Evolutionary conservation across 2,888 invertebrate species (phyloP), one percentile per base, ranked within the genome.

Genomic region (Geotrupes spiniger): DNA sequence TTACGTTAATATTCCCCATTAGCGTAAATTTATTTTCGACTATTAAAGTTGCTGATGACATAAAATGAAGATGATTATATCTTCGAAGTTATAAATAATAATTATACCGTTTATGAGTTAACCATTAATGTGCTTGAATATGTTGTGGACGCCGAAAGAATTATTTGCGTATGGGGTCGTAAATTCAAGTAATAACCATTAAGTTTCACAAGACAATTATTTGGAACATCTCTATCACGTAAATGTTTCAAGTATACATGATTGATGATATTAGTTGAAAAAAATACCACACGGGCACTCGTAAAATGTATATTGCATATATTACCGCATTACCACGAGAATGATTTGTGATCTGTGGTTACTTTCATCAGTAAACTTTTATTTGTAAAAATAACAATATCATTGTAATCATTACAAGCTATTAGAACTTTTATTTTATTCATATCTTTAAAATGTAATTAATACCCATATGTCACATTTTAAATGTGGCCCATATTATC

Each of bases 181-280:
- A 53, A 53, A 53, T 50, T 48, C 43, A 38, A 44, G 53, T 50
- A 53, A 49, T 53, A 53, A 50, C 46, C 53, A 37, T 53, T 50
- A 53, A 53, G 47, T 50, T 53, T 50, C 8, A 14, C 39, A 25
- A 39, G 27, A 26, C 39, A 39, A 26, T 26, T 26, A 11, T 39
- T 16, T 11, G 21, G 27, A 39, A 39, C 26, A 39, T 39, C 39
- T 39, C 26, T 26, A 39, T 39, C 39, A 39, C 14, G 39, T 39
- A 39, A 39, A 33, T 12, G 15, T 33, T 33, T 15, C 1, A 12
- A 31, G 14, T 31, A 12, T 10, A 3, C 10, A 15, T 33, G 33
- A 33, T 33, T 33, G 15, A 33, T 33, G 33, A 14, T 15, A 15
- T 33, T 15, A 12, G 5, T 33, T 33, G 14, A 33, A 33, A 33